Percentiles rank a stretch among this genome's conserved stretches.
These are phyloP conservation scores for Mormyrops boulengeri DNA, from an alignment of 2,797 vertebrate species.

Conservation along the genomic window DNA sequence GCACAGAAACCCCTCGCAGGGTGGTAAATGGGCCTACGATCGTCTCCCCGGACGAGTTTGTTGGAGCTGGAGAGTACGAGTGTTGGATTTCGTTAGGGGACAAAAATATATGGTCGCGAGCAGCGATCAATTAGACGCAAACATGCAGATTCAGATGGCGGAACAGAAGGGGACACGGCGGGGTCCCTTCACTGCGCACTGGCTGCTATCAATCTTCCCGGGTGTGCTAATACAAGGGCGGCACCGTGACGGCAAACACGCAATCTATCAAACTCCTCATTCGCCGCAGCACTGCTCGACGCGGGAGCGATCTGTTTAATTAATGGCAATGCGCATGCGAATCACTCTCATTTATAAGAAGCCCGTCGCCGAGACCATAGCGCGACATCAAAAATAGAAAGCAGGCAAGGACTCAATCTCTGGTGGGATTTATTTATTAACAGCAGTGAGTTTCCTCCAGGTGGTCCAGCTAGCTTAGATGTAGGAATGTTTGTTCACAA, in stretches of 20 bases:
- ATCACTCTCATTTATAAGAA: neutral
- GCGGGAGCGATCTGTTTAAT: neutral
- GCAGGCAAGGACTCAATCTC: neutral
- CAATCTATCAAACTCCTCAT: conserved; percentile 13
- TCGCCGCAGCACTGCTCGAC: neutral
- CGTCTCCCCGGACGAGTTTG: conserved; percentile 37
- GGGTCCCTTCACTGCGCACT: conserved; percentile 31
- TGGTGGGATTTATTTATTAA: neutral
- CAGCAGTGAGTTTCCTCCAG: neutral
- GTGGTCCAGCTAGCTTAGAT: neutral
- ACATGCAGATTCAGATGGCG: conserved; percentile 52
- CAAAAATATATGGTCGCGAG: conserved; percentile 47
- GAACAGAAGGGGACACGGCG: conserved; percentile 54
- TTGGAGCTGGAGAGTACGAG: conserved; percentile 21
- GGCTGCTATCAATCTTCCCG: conserved; percentile 13
- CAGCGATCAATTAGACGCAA: conserved; percentile 56
- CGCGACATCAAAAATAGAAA: neutral
- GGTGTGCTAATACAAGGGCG: neutral
- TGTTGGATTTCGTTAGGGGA: conserved; percentile 30
- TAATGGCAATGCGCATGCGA: neutral
- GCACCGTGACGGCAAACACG: neutral
- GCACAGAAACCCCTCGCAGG: conserved; percentile 47
- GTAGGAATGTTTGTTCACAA: neutral
- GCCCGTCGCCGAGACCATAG: neutral
- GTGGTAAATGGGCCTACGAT: conserved; percentile 43